These are phyloP conservation scores for Melieria picta DNA, from an alignment of 2,888 invertebrate genomes.

Conservation along the genomic window DNA sequence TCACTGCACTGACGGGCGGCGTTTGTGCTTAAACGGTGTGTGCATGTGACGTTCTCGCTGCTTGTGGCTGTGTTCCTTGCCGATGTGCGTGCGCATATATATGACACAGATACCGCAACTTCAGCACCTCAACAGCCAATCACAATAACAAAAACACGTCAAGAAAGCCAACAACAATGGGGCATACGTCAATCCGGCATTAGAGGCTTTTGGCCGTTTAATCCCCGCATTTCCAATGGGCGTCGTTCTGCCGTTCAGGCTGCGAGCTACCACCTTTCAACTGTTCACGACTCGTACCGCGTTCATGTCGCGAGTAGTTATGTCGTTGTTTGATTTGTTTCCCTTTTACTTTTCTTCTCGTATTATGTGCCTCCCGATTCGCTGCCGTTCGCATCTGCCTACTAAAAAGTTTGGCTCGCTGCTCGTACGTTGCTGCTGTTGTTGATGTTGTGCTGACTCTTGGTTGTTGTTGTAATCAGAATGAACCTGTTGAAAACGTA, in stretches of 20 bases:
- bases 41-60: too few species aligned
- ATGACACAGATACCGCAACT: not conserved
- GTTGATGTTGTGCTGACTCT: constrained; percentile 30
- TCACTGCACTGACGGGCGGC: too few species aligned
- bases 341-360: constrained; percentile 16
- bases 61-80: too few species aligned
- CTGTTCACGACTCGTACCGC: not conserved
- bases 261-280: constrained; percentile 19
- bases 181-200: not conserved
- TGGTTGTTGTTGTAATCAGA: constrained; percentile 24
- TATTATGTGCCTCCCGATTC: constrained; percentile 16
- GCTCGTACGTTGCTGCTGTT: not conserved
- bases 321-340: constrained; percentile 22
- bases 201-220: constrained; percentile 18
- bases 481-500: constrained; percentile 33
- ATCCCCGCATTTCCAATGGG: constrained; percentile 18
- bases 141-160: not conserved
- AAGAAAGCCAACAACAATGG: not conserved
- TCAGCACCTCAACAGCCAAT: too few species aligned
- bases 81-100: not conserved
- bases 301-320: too few species aligned
- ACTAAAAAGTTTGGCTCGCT: not conserved
- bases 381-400: too few species aligned
- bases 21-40: too few species aligned
- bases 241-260: constrained; percentile 22